These are phyloP conservation scores for Petrocephalus schoutedeni DNA, from an alignment of 2,797 vertebrate genomes.

Conservation along the genomic window DNA sequence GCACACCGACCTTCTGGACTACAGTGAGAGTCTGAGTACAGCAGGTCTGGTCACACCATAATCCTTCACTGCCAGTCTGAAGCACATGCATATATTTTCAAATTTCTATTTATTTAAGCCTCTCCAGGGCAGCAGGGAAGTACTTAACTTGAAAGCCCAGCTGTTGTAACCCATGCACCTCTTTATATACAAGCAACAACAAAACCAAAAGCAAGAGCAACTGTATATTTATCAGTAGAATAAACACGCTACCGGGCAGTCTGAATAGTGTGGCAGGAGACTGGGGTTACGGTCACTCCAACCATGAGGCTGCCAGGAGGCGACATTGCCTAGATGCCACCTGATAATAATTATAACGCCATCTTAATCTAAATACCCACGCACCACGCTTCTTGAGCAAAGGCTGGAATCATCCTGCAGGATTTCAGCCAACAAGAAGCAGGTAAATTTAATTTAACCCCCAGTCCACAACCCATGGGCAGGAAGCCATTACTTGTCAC, in stretches of 20 bases:
- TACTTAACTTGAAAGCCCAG: background rate
- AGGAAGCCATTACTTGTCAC: background rate
- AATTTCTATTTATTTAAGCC: background rate
- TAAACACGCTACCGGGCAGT: background rate
- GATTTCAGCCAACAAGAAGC: background rate
- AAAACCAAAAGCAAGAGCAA: background rate
- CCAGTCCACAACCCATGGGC: background rate
- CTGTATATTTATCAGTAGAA: background rate
- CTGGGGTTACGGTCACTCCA: background rate
- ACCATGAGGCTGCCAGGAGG: background rate
- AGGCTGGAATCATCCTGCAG: background rate
- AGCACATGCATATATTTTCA: background rate
- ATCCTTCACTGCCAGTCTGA: background rate
- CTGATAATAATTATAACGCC: constrained; percentile 9
- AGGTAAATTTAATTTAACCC: constrained; percentile 11
- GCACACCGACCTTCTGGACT: background rate
- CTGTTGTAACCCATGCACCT: background rate
- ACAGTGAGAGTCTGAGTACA: background rate
- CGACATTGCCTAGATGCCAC: background rate
- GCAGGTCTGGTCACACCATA: background rate
- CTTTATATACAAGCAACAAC: background rate
- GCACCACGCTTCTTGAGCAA: background rate
- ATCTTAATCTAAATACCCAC: background rate
- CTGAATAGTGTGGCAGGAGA: background rate
- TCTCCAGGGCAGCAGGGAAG: background rate